These are phyloP conservation scores for Porites evermanni DNA, from an alignment of 92 coral and sea anemone genomes.

Conservation along the genomic window DNA sequence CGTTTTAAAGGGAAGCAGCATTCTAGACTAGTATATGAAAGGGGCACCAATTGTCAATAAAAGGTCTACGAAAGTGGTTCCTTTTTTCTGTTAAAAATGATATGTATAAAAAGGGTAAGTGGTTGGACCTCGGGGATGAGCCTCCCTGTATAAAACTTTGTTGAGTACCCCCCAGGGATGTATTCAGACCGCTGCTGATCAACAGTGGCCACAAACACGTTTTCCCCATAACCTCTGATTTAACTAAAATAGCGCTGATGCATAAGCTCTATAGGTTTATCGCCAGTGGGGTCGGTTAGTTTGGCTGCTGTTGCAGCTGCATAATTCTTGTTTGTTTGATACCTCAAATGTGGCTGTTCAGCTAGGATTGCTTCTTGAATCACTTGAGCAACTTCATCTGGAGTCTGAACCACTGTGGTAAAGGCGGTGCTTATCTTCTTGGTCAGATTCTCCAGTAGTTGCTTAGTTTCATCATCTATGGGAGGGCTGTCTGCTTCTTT, in stretches of 20 bases:
- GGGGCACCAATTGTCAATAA: no score
- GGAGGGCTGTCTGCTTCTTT: constrained; percentile 37
- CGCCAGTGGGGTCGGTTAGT: constrained; percentile 89
- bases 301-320: constrained; percentile 66
- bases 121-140: no score
- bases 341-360: constrained; percentile 88
- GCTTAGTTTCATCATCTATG: constrained; percentile 89
- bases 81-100: no score
- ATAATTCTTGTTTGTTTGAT: constrained; percentile 85
- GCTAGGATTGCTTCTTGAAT: constrained; percentile 75
- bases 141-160: no score
- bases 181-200: no score
- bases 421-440: constrained; percentile 62
- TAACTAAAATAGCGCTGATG: constrained; percentile 73
- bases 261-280: constrained; percentile 54
- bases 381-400: constrained; percentile 87
- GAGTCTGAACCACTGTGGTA: constrained; percentile 71
- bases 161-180: no score
- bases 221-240: not conserved
- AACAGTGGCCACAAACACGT: no score
- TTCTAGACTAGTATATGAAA: no score
- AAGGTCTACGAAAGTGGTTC: no score
- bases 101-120: no score
- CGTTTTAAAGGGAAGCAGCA: no score
- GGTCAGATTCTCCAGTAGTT: constrained; percentile 67